A percentile compares a stretch with the other conserved stretches of the same genome.
Evolutionary conservation across 2,113 vertebrate species (phyloP).

Genomic region (Mustela nigripes): DNA sequence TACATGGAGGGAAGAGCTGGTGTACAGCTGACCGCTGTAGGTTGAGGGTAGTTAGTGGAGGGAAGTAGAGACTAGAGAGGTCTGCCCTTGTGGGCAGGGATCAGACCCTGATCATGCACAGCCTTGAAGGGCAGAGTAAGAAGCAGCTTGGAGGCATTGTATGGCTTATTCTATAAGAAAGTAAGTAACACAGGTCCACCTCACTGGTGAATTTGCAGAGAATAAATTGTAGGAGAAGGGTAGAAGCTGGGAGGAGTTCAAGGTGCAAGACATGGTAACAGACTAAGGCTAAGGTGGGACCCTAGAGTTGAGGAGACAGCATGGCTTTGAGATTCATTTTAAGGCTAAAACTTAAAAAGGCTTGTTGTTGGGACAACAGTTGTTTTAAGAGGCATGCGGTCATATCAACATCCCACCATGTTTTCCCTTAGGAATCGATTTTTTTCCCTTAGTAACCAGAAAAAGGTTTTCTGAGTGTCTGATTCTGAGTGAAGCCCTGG

Average conservation of each 20-base stretch:
- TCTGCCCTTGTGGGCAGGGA: not conserved
- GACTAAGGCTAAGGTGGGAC: not conserved
- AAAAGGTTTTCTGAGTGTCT: constrained; percentile 17
- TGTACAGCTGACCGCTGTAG: not conserved
- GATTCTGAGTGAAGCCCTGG: not conserved
- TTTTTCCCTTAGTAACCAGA: not conserved
- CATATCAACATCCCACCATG: not conserved
- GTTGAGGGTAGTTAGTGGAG: not conserved
- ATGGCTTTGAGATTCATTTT: not conserved
- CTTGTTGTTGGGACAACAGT: not conserved
- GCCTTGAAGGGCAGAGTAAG: not conserved
- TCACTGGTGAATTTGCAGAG: not conserved
- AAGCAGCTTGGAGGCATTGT: not conserved
- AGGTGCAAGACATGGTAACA: not conserved
- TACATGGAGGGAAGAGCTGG: not conserved
- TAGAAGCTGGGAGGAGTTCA: not conserved
- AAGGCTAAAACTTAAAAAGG: not conserved
- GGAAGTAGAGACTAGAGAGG: not conserved
- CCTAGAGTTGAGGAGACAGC: not conserved
- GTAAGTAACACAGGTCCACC: not conserved
- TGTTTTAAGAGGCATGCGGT: not conserved
- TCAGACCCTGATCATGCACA: not conserved
- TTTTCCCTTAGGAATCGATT: not conserved
- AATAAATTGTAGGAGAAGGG: not conserved
- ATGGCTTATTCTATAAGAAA: not conserved